Base-by-base conservation (phyloP, 2,113 vertebrate species). In the Sterna hirundo region DNA sequence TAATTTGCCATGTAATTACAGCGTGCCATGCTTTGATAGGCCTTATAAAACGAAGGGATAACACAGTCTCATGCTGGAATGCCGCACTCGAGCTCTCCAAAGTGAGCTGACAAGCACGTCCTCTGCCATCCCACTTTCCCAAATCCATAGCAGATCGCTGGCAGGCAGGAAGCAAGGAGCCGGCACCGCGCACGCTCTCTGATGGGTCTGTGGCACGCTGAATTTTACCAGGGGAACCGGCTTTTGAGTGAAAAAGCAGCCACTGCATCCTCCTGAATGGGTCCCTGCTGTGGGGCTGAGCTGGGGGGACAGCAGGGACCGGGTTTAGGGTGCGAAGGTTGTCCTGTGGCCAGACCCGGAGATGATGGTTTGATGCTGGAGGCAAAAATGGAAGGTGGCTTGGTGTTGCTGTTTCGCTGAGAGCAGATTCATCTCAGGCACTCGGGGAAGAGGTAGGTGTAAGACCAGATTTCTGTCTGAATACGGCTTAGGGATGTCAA, bases 1-100 rank as follows among this genome's bases (percentile, higher is more conserved):
- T 92, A 86, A 95, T 95, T 96, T 81, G 92, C 52, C 55, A 13
- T 91, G 49, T 90, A 95, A 93, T 86, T 92, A 92, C 38, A 36
- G 66, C 29, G 12, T 76, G 94, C 92, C 84, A 19, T 71, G 90
- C 84, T 91, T 87, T 86, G 91, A 93, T 76, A 77, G 66, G 77
- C 95, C 57, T 82, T 92, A 29, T 10, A 52, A 93, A 93, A 84
- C 2, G 79, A 60, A 40, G 72, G 94, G 83, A 54, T 85, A 70
- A 27, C 42, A 7, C n/a, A 21, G 62, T 15, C 71, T 68, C 15
- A 1, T 4, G 71, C 85, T 54, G 90, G 87, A 93, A 84, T 44
- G 85, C 81, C 2, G 25, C 3, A 1, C 51, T 70, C 3, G 2
- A 26, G 82, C 85, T 82, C 61, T 78, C 80, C 81, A 15, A 9